phyloP scores from a whole-genome alignment of 2,113 vertebrate species.

The Forbesichthys papilliferus region DNA sequence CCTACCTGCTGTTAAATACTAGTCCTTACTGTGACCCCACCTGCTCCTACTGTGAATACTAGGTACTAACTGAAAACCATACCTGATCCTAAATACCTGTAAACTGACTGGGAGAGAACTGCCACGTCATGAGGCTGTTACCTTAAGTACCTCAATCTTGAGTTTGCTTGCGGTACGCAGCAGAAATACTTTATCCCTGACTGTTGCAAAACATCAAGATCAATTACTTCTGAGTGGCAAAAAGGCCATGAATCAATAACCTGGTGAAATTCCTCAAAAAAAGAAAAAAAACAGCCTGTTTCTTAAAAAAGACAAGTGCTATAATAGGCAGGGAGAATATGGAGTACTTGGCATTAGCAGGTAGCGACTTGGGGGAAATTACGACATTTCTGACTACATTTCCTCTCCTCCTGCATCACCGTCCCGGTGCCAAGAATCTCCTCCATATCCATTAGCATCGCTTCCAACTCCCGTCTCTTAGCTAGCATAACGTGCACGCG shows the following conservation, averaged over 20 bases:
- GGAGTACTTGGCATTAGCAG: slow-evolving; percentile 5
- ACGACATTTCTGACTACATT: not conserved
- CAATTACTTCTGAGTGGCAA: not conserved
- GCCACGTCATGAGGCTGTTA: not conserved
- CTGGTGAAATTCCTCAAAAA: not conserved
- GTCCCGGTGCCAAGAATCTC: no score
- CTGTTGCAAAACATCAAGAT: not conserved
- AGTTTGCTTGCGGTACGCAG: not conserved
- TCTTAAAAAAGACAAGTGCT: slow-evolving; percentile 1
- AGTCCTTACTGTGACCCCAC: no score
- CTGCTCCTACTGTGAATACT: no score
- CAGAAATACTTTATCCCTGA: not conserved
- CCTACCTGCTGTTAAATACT: no score
- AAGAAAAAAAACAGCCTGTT: not conserved
- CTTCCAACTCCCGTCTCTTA: slow-evolving; percentile 1
- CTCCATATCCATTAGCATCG: not conserved
- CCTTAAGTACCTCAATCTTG: not conserved
- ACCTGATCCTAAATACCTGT: no score
- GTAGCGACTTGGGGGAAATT: slow-evolving; percentile 2
- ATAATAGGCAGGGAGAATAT: not conserved
- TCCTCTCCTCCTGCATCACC: no score
- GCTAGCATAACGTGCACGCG: not conserved
- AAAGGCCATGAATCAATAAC: not conserved
- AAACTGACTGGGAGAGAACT: not conserved
- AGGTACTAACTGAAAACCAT: no score